Evolutionary conservation across 2,888 invertebrate species (phyloP), one percentile per base, ranked within the genome.

Genomic region (Phymatocera aterrima): DNA sequence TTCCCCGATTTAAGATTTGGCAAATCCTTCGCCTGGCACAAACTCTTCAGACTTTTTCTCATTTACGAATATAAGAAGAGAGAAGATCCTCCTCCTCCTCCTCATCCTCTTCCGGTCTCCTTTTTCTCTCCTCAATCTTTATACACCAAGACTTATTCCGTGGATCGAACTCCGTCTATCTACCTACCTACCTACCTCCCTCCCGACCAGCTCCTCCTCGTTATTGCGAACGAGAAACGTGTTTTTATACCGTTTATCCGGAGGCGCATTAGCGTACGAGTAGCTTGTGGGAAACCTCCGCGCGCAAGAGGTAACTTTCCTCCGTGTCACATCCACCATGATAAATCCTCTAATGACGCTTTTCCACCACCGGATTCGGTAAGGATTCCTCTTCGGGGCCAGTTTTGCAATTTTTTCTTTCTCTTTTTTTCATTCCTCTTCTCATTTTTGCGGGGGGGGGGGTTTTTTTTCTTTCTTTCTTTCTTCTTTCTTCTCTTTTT

Each of bases 311-410:
- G 68, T 43, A 68, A 43, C 37, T 34, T 68, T 5, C 24, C 18
- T 18, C 28, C 46, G 48, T 48, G 70, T 70, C 21, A 40, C 70
- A 51, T 34, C 28, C 31, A 10, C 48, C 48, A 72, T 72, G 72
- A 72, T 51, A 72, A 72, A 72, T 72, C 72, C 72, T 51, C 72
- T 72, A 72, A 72, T 72, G 72, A 72, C 72, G 72, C 15, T 72
- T 31, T 34, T 51, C 48, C 51, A 72, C 48, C 51, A 72, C 8
- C 72, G 48, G 65, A 40, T 70, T 51, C 34, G 8, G 31, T 3
- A 34, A 10, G 34, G 51, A 31, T 68, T 68, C 28, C 46, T 43
- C 46, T 46, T 24, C 68, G 43, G 15, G 15, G 18, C 10, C 18
- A 18, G 21, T 57, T 64, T 64, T 21, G n/a, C 28, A 21, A 24